Base-by-base conservation (phyloP, 2,888 invertebrate species). In the Argyresthia albistria region DNA sequence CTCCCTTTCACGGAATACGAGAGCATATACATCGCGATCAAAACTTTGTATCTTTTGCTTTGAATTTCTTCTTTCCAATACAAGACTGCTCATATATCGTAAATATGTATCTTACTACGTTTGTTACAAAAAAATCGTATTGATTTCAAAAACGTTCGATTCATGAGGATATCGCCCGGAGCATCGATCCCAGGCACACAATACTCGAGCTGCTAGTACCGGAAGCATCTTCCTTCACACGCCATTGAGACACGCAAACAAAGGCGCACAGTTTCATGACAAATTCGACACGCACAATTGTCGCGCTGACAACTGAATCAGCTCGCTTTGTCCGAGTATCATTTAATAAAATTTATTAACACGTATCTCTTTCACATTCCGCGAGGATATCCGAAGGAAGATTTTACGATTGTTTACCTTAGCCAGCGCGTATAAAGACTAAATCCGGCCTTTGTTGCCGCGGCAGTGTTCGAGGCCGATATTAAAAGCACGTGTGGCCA, bases 401-500 rank as follows among this genome's bases (percentile, higher is more conserved):
- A 76, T 77, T 83, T 82, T 77, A 73, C 73, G 70, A 71, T 68
- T 84, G 81, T 87, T 84, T 84, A 80, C 81, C 76, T 78, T 76
- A 71, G 75, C 76, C 73, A 56, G 62, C 59, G 60, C 56, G 64
- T 64, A 83, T 80, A 86, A 84, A 80, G 83, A 80, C 77, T 76
- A 78, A 84, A 82, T 82, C 80, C 76, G 69, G 74, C 72, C 76
- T 74, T 84, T 82, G 84, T 81, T 70, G 70, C 70, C 53, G 54
- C 60, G 63, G 60, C 69, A 61, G 53, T 60, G 55, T 45, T 35
- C 66, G 64, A 66, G 73, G 70, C 70, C 73, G 76, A 81, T 80
- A 84, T 87, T 84, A 86, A 87, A 86, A 86, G 84, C 87, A 87
- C 86, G 87, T 87, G 87, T 86, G 87, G 82, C 82, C 87, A 83